phyloP scores from a whole-genome alignment of 2,888 invertebrate species.

The Meloe dianella region DNA sequence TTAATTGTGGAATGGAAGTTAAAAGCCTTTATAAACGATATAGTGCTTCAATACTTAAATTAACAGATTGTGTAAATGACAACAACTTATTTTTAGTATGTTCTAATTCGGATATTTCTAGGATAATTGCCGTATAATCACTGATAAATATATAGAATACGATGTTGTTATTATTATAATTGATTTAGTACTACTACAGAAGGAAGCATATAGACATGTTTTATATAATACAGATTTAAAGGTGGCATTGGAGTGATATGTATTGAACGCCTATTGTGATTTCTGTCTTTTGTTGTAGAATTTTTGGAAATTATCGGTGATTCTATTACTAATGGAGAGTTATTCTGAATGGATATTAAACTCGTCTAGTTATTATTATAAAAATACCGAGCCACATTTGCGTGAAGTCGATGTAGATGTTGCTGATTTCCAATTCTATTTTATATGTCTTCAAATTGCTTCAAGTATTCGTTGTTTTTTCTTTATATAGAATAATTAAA shows the following conservation, averaged over 20 bases:
- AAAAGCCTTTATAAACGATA: slow-evolving; percentile 72
- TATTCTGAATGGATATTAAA: slow-evolving; percentile 71
- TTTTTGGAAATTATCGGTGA: slow-evolving; percentile 74
- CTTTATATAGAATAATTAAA: neutral
- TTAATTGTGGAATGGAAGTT: slow-evolving; percentile 71
- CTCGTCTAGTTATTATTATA: slow-evolving; percentile 25
- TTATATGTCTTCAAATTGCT: slow-evolving; percentile 45
- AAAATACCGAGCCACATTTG: slow-evolving; percentile 37
- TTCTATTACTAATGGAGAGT: slow-evolving; percentile 80
- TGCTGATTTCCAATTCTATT: slow-evolving; percentile 53
- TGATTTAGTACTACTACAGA: slow-evolving; percentile 81
- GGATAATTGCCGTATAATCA: slow-evolving; percentile 75
- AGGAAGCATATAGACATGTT: slow-evolving; percentile 83
- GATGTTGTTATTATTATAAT: slow-evolving; percentile 87
- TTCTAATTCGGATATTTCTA: slow-evolving; percentile 54
- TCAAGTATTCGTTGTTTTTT: slow-evolving; percentile 41
- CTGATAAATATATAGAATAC: slow-evolving; percentile 92
- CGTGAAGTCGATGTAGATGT: slow-evolving; percentile 44
- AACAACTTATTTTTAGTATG: slow-evolving; percentile 19
- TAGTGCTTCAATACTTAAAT: slow-evolving; percentile 73
- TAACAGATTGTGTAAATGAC: slow-evolving; percentile 74
- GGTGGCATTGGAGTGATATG: slow-evolving; percentile 58
- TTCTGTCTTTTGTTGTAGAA: slow-evolving; percentile 41
- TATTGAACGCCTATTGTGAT: neutral
- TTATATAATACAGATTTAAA: slow-evolving; percentile 81